Conservation (phyloP, 2,888 invertebrate genomes). For the Drosophila neotestacea region DNA sequence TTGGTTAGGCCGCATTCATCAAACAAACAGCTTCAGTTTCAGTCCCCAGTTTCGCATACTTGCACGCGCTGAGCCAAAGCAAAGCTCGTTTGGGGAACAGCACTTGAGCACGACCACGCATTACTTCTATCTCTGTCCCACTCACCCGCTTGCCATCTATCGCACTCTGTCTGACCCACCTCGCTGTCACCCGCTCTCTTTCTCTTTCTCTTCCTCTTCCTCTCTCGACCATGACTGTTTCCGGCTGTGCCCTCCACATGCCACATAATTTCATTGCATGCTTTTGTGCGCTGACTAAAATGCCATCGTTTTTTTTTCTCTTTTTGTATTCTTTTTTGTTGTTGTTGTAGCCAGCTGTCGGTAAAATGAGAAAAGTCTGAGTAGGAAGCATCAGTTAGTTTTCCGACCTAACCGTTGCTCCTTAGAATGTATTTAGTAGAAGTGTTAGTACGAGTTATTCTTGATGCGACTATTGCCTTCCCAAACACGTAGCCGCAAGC, state of each 20-base stretch:
- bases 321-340: conserved; percentile 9
- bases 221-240: conserved; percentile 18
- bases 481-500: conserved; percentile 41
- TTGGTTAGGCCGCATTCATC: conserved; percentile 31
- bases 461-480: conserved; percentile 42
- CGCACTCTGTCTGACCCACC: conserved; percentile 4
- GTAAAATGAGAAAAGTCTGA: background rate
- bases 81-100: conserved; percentile 55
- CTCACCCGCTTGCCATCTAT: background rate
- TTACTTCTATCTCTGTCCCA: conserved; percentile 12
- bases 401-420: conserved; percentile 21
- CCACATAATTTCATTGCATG: conserved; percentile 70
- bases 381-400: conserved; percentile 39
- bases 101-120: conserved; percentile 62
- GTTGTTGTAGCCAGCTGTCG: conserved; percentile 7
- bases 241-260: conserved; percentile 33
- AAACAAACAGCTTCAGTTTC: conserved; percentile 52
- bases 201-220: too few species aligned
- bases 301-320: conserved; percentile 35
- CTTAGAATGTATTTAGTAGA: background rate
- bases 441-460: background rate
- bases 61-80: conserved; percentile 66
- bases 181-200: background rate
- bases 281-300: conserved; percentile 59
- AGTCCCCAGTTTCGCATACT: conserved; percentile 59